Percentiles rank a stretch among this genome's conserved stretches.
Evolutionary conservation across 1,140 invertebrate species (phyloP).

Genomic region (Camponotus vicinus): DNA sequence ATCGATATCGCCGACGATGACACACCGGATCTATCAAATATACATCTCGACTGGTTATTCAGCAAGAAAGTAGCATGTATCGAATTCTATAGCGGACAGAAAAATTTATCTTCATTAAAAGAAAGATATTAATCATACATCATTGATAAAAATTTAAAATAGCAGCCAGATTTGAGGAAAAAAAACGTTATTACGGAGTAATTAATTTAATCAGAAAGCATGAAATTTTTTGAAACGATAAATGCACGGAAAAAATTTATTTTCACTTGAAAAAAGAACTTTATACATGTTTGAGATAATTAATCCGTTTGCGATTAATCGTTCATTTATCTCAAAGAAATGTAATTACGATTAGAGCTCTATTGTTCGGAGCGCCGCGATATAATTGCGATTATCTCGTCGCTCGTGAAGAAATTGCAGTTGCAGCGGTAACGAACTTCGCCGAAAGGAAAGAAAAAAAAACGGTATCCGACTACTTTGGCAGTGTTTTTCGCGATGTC

Average conservation of each 20-base stretch:
- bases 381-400: neutral
- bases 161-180: neutral
- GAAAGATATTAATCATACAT: neutral
- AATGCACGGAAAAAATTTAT: neutral
- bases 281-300: neutral
- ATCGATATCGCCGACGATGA: constrained; percentile 11
- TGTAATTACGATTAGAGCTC: neutral
- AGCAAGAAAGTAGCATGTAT: neutral
- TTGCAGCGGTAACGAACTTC: neutral
- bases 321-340: neutral
- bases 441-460: neutral
- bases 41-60: neutral
- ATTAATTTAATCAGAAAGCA: neutral
- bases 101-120: neutral
- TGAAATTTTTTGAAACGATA: neutral
- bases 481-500: neutral
- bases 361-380: neutral
- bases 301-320: neutral
- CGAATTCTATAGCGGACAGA: neutral
- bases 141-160: too few relatives aligned
- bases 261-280: neutral
- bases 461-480: neutral
- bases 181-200: neutral
- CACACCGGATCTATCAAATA: constrained; percentile 7
- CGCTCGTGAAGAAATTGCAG: neutral